A percentile compares a stretch with the other conserved stretches of the same genome.
phyloP scores from a whole-genome alignment of 2,888 invertebrate genomes.

The Caenorhabditis sulstoni region DNA sequence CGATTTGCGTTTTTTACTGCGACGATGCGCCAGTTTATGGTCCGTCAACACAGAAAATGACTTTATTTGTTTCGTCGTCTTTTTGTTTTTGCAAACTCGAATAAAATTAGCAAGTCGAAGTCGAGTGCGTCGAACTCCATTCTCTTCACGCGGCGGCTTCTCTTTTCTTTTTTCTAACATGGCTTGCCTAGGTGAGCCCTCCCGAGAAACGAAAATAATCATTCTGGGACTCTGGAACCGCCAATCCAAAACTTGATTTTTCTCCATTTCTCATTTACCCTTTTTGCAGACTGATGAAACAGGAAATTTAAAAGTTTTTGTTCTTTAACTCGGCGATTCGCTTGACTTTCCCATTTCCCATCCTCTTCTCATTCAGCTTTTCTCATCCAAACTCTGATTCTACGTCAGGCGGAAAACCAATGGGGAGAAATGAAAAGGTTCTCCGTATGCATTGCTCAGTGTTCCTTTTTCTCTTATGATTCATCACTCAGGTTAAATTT shows the following conservation, averaged over 20 bases:
- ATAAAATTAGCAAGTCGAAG: constrained; percentile 55
- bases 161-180: constrained; percentile 12
- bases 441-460: constrained; percentile 28
- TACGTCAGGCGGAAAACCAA: no score
- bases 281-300: background rate
- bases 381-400: background rate
- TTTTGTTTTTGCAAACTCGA: constrained; percentile 52
- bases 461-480: constrained; percentile 16
- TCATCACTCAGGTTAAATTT: constrained; percentile 22
- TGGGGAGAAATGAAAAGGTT: background rate
- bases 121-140: constrained; percentile 52
- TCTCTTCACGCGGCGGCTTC: constrained; percentile 16
- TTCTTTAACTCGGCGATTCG: background rate
- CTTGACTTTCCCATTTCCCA: constrained; percentile 24
- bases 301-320: constrained; percentile 34
- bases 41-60: constrained; percentile 54
- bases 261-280: background rate
- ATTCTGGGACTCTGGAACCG: no score
- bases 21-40: constrained; percentile 47
- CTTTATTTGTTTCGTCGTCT: constrained; percentile 48
- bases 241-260: background rate
- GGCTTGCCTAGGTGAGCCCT: background rate
- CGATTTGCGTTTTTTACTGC: constrained; percentile 20
- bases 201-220: no score
- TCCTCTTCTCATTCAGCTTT: constrained; percentile 6